phyloP scores from a whole-genome alignment of 2,888 invertebrate genomes.

The Stenolophus ochropezus region DNA sequence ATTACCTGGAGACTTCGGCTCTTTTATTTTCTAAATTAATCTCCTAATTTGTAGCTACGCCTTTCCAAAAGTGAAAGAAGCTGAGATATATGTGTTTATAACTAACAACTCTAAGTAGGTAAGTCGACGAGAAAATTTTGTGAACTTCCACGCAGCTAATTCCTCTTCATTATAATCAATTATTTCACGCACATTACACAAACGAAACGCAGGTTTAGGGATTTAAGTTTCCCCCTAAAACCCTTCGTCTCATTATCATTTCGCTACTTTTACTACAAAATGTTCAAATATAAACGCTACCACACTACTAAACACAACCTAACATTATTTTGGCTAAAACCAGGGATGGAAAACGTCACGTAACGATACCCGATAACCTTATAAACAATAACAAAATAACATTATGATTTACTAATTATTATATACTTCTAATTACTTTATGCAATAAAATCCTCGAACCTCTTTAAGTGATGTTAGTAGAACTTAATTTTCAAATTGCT shows the following conservation, averaged over 20 bases:
- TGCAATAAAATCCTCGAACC: no score
- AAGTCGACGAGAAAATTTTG: conserved; percentile 6
- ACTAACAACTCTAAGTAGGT: conserved; percentile 37
- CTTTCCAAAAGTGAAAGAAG: conserved; percentile 22
- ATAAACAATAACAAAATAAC: no score
- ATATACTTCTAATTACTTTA: no score
- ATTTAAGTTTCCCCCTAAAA: conserved; percentile 24
- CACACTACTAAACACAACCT: no score
- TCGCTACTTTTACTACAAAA: neutral
- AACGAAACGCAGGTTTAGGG: conserved; percentile 37
- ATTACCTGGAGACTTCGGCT: conserved; percentile 32
- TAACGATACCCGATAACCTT: no score
- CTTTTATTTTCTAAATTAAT: conserved; percentile 38
- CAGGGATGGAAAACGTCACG: no score
- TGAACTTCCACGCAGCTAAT: conserved; percentile 14
- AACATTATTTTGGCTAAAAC: no score
- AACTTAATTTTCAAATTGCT: no score
- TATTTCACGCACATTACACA: conserved; percentile 36
- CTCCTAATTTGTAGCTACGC: conserved; percentile 34
- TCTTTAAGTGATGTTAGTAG: no score
- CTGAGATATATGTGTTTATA: conserved; percentile 30
- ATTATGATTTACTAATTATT: no score
- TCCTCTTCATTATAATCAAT: conserved; percentile 43
- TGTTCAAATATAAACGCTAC: no score
- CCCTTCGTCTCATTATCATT: conserved; percentile 30